Evolutionary conservation across 53 echinoderm and acorn worm genomes (phyloP).

Genomic region (Zoroaster sp.): DNA sequence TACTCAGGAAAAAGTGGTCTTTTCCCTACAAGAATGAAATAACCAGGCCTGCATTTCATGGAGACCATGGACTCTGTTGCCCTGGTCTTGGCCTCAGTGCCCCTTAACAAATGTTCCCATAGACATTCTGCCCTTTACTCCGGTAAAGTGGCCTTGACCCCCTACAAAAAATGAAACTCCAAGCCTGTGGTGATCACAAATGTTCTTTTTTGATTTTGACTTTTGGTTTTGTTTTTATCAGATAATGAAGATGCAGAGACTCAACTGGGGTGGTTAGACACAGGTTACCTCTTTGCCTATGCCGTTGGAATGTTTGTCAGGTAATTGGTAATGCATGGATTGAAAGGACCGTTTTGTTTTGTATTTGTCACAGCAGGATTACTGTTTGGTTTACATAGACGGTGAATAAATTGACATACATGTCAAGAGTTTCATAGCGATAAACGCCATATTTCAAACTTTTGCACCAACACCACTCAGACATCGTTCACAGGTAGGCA

Average conservation of each 20-base stretch:
- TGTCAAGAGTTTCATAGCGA: too few species aligned
- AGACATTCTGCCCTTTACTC: neutral
- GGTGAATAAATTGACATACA: too few species aligned
- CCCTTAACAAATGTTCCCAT: neutral
- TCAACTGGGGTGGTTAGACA: constrained; percentile 82
- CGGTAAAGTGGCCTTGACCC: neutral
- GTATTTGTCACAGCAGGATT: too few species aligned
- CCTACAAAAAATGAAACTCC: neutral
- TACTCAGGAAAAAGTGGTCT: neutral
- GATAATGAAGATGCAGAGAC: constrained; percentile 56
- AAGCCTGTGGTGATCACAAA: too few species aligned
- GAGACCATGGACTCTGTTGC: neutral
- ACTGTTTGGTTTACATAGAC: too few species aligned
- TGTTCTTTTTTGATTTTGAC: neutral
- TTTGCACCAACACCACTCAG: too few species aligned
- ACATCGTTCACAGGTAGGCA: too few species aligned
- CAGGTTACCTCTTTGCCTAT: constrained; percentile 93
- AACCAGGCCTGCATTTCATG: neutral
- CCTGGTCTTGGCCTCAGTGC: neutral
- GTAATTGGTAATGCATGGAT: too few species aligned
- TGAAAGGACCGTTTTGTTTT: too few species aligned
- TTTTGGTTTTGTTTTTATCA: neutral
- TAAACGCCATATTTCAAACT: too few species aligned
- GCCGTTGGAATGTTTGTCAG: constrained; percentile 92
- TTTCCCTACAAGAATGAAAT: neutral